phyloP scores from a whole-genome alignment of 2,797 vertebrate species.

The Ibycter americanus region DNA sequence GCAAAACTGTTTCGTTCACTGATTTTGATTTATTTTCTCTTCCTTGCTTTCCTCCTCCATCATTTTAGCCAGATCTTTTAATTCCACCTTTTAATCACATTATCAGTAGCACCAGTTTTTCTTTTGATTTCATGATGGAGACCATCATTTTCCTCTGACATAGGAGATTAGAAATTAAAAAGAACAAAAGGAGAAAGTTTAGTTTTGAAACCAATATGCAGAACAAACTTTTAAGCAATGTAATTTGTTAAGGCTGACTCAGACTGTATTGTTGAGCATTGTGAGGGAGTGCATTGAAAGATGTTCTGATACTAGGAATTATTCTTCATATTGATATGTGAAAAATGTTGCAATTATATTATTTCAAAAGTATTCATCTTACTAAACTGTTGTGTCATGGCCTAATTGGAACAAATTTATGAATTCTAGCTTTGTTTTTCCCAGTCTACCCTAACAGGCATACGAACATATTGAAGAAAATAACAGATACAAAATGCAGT shows the following conservation, averaged over 20 bases:
- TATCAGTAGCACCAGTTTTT: not conserved
- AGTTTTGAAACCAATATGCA: not conserved
- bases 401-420: not conserved
- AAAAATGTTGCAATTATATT: not conserved
- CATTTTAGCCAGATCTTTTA: not conserved
- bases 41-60: not conserved
- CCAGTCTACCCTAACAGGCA: not conserved
- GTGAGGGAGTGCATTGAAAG: not conserved
- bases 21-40: not conserved
- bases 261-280: not conserved
- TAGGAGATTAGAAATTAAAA: not conserved
- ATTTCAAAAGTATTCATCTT: not conserved
- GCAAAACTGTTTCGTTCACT: not conserved
- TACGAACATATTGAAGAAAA: not conserved
- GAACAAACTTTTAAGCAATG: not conserved
- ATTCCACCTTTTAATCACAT: not conserved
- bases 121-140: not conserved
- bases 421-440: not conserved
- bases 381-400: not conserved
- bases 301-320: not conserved
- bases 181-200: not conserved
- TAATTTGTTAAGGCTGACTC: not conserved
- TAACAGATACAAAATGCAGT: not conserved
- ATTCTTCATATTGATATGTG: not conserved
- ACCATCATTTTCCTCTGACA: not conserved